Conservation (phyloP, 2,113 vertebrate species). For the Semnornis frantzii region DNA sequence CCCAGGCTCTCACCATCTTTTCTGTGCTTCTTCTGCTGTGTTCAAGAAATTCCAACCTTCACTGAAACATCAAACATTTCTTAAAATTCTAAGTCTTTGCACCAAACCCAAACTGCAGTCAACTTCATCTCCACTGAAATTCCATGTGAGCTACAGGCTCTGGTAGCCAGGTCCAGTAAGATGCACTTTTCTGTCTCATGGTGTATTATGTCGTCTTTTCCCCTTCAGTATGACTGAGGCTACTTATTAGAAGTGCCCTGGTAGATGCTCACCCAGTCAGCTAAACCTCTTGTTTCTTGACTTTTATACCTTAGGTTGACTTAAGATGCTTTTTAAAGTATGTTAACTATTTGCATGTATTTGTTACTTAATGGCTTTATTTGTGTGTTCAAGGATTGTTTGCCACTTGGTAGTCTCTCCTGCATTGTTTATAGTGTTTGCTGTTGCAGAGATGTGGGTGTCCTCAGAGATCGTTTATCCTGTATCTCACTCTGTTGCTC, state of each 20-base stretch:
- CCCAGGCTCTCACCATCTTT: neutral
- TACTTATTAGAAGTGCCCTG: accelerated
- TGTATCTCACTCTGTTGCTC: neutral
- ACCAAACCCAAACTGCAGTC: neutral
- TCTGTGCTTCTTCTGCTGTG: neutral
- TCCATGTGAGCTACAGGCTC: neutral
- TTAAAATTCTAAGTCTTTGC: neutral
- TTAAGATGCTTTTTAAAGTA: neutral
- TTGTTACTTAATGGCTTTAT: neutral
- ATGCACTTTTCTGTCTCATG: neutral
- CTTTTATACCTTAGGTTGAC: neutral
- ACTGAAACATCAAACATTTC: neutral
- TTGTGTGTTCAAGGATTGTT: neutral
- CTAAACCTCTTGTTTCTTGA: neutral
- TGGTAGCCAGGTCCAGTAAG: neutral
- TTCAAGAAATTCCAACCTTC: neutral
- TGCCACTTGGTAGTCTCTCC: neutral
- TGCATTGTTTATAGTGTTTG: neutral
- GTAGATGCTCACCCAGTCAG: neutral
- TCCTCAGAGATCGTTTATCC: neutral
- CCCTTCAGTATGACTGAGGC: neutral
- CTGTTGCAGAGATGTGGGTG: neutral
- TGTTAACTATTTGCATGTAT: neutral
- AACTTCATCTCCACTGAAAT: neutral
- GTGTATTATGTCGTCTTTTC: neutral